A percentile compares a stretch with the other conserved stretches of the same genome.
Evolutionary conservation across 2,888 invertebrate species (phyloP).

Genomic region (Dorcus hopei): DNA sequence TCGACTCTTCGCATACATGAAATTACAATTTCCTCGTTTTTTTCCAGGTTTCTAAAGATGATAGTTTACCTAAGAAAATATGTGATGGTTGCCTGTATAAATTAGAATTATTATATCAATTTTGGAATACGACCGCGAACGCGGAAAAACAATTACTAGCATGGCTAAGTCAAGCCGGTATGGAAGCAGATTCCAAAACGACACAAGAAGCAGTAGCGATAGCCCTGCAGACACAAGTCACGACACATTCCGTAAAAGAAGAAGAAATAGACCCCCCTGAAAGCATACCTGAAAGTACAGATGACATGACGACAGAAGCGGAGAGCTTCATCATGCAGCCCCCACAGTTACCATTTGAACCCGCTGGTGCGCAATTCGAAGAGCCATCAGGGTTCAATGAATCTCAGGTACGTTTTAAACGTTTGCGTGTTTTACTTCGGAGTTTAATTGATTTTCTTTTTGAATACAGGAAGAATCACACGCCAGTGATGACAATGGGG

Average conservation of each 20-base stretch:
- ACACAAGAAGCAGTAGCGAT: neutral
- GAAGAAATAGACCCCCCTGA: constrained; percentile 19
- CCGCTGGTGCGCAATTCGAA: constrained; percentile 15
- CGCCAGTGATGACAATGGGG: constrained; percentile 1
- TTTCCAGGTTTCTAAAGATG: constrained; percentile 61
- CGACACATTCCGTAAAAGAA: constrained; percentile 10
- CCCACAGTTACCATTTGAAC: constrained; percentile 31
- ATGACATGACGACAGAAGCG: constrained; percentile 23
- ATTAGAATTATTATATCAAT: constrained; percentile 68
- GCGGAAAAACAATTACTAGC: constrained; percentile 56
- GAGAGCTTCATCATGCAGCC: constrained; percentile 34
- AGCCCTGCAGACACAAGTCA: constrained; percentile 3
- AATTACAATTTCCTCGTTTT: too few species aligned
- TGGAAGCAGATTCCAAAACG: constrained; percentile 13
- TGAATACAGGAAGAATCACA: constrained; percentile 10
- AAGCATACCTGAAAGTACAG: constrained; percentile 11
- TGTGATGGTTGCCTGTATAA: constrained; percentile 70
- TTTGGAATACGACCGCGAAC: constrained; percentile 66
- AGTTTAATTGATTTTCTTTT: neutral
- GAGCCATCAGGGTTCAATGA: constrained; percentile 4
- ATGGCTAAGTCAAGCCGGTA: constrained; percentile 40
- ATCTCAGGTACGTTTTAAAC: constrained; percentile 8
- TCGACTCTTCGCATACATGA: too few species aligned
- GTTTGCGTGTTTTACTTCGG: neutral
- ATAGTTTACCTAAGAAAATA: constrained; percentile 67